These are phyloP conservation scores for Aphelenchoides avenae DNA, from an alignment of 1,140 invertebrate genomes.

Conservation along the genomic window DNA sequence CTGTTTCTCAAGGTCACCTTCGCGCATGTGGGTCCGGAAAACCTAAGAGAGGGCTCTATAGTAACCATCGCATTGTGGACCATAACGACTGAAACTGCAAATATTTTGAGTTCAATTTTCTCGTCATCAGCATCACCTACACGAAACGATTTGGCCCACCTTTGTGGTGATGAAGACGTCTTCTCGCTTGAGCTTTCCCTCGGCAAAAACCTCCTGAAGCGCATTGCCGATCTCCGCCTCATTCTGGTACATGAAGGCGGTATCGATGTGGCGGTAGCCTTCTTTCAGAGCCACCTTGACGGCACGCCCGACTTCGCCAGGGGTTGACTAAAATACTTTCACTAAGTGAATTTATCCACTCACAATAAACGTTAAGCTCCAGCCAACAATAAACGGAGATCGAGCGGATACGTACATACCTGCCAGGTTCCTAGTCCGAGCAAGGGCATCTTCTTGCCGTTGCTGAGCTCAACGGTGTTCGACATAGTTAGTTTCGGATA, in stretches of 20 bases:
- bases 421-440: slow-evolving; percentile 30
- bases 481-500: no score
- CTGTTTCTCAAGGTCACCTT: slow-evolving; percentile 70
- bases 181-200: slow-evolving; percentile 69
- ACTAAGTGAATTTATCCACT: no score
- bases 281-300: slow-evolving; percentile 74
- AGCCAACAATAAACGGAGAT: no score
- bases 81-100: slow-evolving; percentile 2
- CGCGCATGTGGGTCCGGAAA: slow-evolving; percentile 13
- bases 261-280: slow-evolving; percentile 85
- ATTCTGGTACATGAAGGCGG: slow-evolving; percentile 76
- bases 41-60: no score
- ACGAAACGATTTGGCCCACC: slow-evolving; percentile 46
- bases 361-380: no score
- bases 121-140: slow-evolving; percentile 59
- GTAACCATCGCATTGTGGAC: no score
- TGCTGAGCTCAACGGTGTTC: no score
- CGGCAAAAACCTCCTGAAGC: slow-evolving; percentile 70
- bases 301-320: slow-evolving; percentile 70
- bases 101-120: slow-evolving; percentile 25
- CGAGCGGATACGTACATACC: no score
- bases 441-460: slow-evolving; percentile 35
- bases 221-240: slow-evolving; percentile 73
- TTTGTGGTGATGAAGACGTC: slow-evolving; percentile 77
- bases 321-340: no score